Percentiles rank a stretch among this genome's conserved stretches.
These are phyloP conservation scores for Criorhina ranunculi DNA, from an alignment of 2,888 invertebrate species.

Conservation along the genomic window DNA sequence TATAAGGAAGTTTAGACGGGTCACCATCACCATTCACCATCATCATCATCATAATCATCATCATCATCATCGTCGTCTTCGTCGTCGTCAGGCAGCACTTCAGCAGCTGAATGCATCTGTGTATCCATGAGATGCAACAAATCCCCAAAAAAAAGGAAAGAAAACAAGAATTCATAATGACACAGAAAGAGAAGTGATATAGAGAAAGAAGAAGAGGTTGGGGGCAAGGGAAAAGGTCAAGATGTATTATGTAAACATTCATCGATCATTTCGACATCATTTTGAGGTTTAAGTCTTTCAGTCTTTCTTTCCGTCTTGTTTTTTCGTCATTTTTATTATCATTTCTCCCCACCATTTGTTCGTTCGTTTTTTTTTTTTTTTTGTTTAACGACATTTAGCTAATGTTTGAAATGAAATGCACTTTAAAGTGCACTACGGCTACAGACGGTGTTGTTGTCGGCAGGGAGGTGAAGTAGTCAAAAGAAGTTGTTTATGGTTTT, in stretches of 20 bases:
- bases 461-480: conserved; percentile 21
- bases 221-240: conserved; percentile 69
- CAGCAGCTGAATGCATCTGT: conserved; percentile 69
- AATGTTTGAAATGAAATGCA: conserved; percentile 66
- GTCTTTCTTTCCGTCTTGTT: conserved; percentile 5
- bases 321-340: conserved; percentile 43
- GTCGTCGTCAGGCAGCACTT: conserved; percentile 19
- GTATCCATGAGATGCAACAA: conserved; percentile 56
- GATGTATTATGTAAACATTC: conserved; percentile 75
- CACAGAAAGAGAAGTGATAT: conserved; percentile 13
- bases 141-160: conserved; percentile 19
- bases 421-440: conserved; percentile 49
- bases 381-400: conserved; percentile 68
- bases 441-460: conserved; percentile 6
- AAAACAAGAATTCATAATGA: conserved; percentile 56
- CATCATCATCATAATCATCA: conserved; percentile 18
- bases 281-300: conserved; percentile 48
- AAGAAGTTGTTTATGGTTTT: conserved; percentile 54
- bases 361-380: conserved; percentile 23
- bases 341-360: not conserved
- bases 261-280: conserved; percentile 75
- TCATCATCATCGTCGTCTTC: conserved; percentile 6
- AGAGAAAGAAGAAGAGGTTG: not conserved
- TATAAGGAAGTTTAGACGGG: conserved; percentile 65
- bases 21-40: conserved; percentile 22